Evolutionary conservation across 2,888 invertebrate genomes (phyloP).

Genomic region (Oligia fasciuncula): DNA sequence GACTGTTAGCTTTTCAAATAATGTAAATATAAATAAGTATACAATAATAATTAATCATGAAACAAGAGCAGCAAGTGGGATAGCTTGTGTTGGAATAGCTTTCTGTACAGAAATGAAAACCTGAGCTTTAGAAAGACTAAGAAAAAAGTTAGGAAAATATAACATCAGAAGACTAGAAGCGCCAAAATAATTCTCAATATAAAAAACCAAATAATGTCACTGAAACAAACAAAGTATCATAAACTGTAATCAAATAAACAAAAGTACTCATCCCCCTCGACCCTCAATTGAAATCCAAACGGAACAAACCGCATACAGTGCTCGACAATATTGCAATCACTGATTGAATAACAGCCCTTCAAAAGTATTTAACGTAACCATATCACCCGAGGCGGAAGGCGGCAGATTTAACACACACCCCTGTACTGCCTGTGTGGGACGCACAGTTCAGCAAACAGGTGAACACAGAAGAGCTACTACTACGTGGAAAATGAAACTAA

Average conservation of each 20-base stretch:
- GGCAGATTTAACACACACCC: conserved; percentile 53
- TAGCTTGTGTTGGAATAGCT: neutral
- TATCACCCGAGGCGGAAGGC: conserved; percentile 48
- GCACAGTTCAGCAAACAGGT: neutral
- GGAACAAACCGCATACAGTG: conserved; percentile 31
- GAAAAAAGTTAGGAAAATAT: neutral
- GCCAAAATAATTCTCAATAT: neutral
- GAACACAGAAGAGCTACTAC: conserved; percentile 23
- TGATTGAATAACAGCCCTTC: conserved; percentile 53
- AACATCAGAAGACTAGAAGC: neutral
- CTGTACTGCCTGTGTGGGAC: conserved; percentile 12
- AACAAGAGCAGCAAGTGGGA: neutral
- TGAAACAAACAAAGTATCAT: neutral
- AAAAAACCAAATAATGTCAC: neutral
- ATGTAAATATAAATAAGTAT: too few species aligned
- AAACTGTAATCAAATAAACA: neutral
- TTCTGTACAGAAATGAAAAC: neutral
- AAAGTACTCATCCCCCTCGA: neutral
- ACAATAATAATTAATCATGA: too few species aligned
- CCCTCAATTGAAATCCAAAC: conserved; percentile 18
- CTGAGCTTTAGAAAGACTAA: neutral
- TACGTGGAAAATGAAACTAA: neutral
- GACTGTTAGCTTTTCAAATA: neutral
- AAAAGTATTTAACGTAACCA: conserved; percentile 53
- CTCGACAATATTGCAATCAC: conserved; percentile 41